A percentile compares a stretch with the other conserved stretches of the same genome.
Conservation (phyloP, 2,797 vertebrate genomes). For the Parauchenoglanis ngamensis region DNA sequence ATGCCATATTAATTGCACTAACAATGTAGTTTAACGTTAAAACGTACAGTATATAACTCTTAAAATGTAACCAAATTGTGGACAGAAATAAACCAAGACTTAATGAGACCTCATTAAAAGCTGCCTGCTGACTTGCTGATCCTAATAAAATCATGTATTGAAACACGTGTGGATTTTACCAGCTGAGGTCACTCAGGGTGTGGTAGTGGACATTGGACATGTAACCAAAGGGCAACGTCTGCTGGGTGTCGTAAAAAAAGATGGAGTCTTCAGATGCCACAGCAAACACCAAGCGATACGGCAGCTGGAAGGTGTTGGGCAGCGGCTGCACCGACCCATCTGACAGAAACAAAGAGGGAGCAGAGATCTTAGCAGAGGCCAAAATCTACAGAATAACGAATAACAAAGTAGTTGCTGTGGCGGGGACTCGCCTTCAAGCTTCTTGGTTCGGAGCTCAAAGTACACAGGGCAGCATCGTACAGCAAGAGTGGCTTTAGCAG, state of each 20-base stretch:
- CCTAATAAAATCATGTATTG: neutral
- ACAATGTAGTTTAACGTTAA: neutral
- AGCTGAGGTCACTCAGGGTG: conserved; percentile 94
- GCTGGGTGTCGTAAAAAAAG: conserved; percentile 93
- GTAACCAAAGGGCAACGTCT: conserved; percentile 89
- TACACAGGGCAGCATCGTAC: conserved; percentile 94
- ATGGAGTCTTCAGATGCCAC: conserved; percentile 95
- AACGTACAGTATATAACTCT: no score
- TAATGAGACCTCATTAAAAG: neutral
- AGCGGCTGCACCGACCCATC: conserved; percentile 72
- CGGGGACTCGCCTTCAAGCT: conserved; percentile 66
- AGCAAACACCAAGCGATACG: conserved; percentile 94
- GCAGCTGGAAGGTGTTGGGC: conserved; percentile 79
- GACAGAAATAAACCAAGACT: neutral
- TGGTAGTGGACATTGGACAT: conserved; percentile 97
- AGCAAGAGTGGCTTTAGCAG: conserved; percentile 89
- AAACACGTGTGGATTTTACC: conserved; percentile 71
- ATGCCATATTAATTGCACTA: neutral
- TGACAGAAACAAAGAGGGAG: conserved; percentile 56
- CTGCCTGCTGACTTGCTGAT: no score
- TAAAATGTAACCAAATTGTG: neutral
- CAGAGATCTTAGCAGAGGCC: neutral
- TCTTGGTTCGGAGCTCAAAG: conserved; percentile 84
- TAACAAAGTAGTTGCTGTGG: neutral
- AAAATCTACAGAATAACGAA: neutral